Percentiles rank a stretch among this genome's conserved stretches.
These are phyloP conservation scores for Recurvirostra avosetta DNA, from an alignment of 2,113 vertebrate species.

Conservation along the genomic window DNA sequence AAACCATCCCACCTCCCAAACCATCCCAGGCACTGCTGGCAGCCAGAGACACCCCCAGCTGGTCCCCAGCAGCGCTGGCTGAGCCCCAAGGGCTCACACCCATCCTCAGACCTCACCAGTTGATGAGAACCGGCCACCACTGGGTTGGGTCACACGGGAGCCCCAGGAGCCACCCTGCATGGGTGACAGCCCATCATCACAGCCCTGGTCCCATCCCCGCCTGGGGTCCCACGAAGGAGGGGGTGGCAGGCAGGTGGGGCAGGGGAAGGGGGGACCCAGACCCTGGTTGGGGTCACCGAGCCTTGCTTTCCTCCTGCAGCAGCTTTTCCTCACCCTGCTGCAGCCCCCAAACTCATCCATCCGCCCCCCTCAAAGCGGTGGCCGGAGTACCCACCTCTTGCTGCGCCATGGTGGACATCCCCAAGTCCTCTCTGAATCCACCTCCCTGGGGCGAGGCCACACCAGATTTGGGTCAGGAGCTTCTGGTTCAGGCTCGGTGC, in stretches of 20 bases:
- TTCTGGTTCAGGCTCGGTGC: neutral
- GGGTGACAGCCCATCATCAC: neutral
- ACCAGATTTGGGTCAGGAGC: neutral
- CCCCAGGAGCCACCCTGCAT: fast-evolving
- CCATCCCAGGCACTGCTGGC: neutral
- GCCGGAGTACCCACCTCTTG: neutral
- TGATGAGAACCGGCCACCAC: neutral
- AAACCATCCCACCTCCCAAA: no score
- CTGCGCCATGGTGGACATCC: neutral
- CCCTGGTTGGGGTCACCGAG: neutral
- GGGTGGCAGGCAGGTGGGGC: neutral
- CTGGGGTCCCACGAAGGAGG: neutral
- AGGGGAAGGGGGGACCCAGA: neutral
- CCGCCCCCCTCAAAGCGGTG: fast-evolving
- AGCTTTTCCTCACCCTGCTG: neutral
- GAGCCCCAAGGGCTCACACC: neutral
- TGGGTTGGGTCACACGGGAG: neutral
- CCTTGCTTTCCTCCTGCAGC: neutral
- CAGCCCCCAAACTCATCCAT: neutral
- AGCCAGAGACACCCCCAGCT: neutral
- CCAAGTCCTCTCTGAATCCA: neutral
- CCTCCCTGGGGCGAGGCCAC: neutral
- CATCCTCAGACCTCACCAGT: neutral
- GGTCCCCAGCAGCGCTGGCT: neutral
- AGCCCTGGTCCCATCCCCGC: neutral